Percentiles rank a stretch among this genome's conserved stretches.
Conservation (phyloP, 2,888 invertebrate genomes). For the Germaria angustata region DNA sequence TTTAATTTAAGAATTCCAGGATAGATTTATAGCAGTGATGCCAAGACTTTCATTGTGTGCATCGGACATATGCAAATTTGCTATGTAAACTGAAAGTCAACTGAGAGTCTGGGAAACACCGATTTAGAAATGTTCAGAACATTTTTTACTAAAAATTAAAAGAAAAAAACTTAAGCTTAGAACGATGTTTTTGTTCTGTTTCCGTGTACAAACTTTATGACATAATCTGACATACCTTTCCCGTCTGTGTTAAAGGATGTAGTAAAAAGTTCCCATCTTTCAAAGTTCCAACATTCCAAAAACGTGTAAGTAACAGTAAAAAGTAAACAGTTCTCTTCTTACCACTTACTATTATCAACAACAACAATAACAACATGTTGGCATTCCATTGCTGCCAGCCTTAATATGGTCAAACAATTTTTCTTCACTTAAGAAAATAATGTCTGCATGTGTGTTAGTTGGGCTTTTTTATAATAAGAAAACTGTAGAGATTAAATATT, state of each 20-base stretch:
- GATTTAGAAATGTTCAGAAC: too few relatives aligned
- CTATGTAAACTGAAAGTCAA: too few relatives aligned
- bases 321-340: slow-evolving; percentile 1
- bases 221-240: not conserved
- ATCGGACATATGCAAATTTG: too few relatives aligned
- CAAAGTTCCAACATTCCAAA: not conserved
- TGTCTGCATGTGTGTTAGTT: not conserved
- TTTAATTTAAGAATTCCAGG: too few relatives aligned
- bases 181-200: too few relatives aligned
- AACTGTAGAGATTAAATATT: slow-evolving; percentile 20
- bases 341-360: not conserved
- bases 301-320: slow-evolving; percentile 20
- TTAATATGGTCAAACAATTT: slow-evolving; percentile 39
- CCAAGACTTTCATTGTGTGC: too few relatives aligned
- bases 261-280: not conserved
- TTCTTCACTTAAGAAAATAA: not conserved
- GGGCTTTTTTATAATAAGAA: not conserved
- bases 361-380: not conserved
- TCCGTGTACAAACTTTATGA: too few relatives aligned
- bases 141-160: too few relatives aligned
- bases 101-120: too few relatives aligned
- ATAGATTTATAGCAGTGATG: too few relatives aligned
- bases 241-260: not conserved
- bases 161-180: too few relatives aligned
- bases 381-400: slow-evolving; percentile 14